phyloP scores from a whole-genome alignment of 1,140 invertebrate genomes.

The Drosophila gunungcola region DNA sequence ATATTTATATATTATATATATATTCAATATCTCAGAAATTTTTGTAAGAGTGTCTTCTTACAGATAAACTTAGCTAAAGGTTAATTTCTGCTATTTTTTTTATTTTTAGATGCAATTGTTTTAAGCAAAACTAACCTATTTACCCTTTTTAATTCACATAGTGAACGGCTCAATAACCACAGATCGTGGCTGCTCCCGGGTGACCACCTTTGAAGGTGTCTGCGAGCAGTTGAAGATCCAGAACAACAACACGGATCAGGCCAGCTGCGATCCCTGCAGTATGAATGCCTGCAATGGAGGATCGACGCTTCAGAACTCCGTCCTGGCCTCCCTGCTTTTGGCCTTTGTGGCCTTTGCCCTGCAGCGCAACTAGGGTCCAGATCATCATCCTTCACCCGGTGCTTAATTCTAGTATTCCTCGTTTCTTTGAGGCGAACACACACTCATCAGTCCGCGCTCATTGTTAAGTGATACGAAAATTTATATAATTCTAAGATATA shows the following conservation, averaged over 20 bases:
- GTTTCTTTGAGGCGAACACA: constrained; percentile 40
- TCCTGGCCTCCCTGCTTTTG: constrained; percentile 52
- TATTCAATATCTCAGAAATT: no score
- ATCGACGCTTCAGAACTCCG: constrained; percentile 37
- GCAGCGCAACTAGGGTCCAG: constrained; percentile 45
- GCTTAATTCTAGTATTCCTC: constrained; percentile 65
- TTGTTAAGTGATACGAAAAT: constrained; percentile 54
- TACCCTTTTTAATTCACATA: neutral
- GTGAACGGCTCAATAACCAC: constrained; percentile 46
- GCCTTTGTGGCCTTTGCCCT: constrained; percentile 56
- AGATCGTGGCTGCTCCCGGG: constrained; percentile 73
- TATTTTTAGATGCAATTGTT: no score
- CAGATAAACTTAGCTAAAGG: no score
- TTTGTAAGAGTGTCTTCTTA: no score
- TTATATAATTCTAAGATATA: constrained; percentile 42
- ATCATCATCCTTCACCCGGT: constrained; percentile 47
- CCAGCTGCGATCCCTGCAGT: constrained; percentile 65
- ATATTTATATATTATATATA: no score
- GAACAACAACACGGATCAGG: constrained; percentile 33
- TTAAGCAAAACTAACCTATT: constrained; percentile 4
- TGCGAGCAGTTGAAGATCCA: constrained; percentile 43
- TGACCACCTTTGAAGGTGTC: constrained; percentile 54
- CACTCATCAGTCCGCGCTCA: constrained; percentile 25
- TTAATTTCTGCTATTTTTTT: no score
- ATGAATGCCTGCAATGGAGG: constrained; percentile 71